Evolutionary conservation across 2,113 vertebrate genomes (phyloP).

Genomic region (Eurystomus gularis): DNA sequence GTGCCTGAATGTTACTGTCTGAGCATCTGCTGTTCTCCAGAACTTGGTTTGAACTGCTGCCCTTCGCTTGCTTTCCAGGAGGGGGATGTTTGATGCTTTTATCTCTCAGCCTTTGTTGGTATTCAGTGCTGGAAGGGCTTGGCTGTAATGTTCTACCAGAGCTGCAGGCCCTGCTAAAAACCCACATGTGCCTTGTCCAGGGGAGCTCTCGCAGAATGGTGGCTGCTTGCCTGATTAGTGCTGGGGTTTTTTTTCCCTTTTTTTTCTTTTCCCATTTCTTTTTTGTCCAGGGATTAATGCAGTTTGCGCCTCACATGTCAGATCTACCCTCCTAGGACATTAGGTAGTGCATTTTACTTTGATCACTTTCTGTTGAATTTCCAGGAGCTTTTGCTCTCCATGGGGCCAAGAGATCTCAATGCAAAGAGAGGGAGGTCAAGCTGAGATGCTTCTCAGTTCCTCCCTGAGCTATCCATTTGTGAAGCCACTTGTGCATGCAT

Average conservation of each 20-base stretch:
- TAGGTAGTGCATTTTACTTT: slow-evolving; percentile 52
- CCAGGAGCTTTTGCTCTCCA: slow-evolving; percentile 60
- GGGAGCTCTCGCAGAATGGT: neutral
- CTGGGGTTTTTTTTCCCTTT: neutral
- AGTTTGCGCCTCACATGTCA: slow-evolving; percentile 43
- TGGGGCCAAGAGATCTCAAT: slow-evolving; percentile 46
- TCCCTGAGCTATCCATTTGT: neutral
- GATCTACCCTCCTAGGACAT: slow-evolving; percentile 52
- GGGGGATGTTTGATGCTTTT: slow-evolving; percentile 61
- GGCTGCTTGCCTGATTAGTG: slow-evolving; percentile 51
- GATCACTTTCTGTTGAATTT: slow-evolving; percentile 61
- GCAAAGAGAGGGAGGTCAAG: slow-evolving; percentile 50
- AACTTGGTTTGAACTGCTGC: slow-evolving; percentile 65
- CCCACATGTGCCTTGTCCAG: slow-evolving; percentile 39
- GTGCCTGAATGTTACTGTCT: neutral
- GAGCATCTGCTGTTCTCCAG: slow-evolving; percentile 53
- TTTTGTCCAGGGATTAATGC: slow-evolving; percentile 42
- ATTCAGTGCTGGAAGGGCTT: slow-evolving; percentile 48
- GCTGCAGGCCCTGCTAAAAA: slow-evolving; percentile 54
- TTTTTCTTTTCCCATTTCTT: neutral
- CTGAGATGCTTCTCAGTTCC: slow-evolving; percentile 40
- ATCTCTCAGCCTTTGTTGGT: slow-evolving; percentile 61
- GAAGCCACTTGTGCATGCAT: slow-evolving; percentile 26
- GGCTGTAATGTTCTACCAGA: slow-evolving; percentile 44
- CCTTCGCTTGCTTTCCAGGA: slow-evolving; percentile 58